These are phyloP conservation scores for Semicossyphus pulcher DNA, from an alignment of 2,113 vertebrate genomes.

Conservation along the genomic window DNA sequence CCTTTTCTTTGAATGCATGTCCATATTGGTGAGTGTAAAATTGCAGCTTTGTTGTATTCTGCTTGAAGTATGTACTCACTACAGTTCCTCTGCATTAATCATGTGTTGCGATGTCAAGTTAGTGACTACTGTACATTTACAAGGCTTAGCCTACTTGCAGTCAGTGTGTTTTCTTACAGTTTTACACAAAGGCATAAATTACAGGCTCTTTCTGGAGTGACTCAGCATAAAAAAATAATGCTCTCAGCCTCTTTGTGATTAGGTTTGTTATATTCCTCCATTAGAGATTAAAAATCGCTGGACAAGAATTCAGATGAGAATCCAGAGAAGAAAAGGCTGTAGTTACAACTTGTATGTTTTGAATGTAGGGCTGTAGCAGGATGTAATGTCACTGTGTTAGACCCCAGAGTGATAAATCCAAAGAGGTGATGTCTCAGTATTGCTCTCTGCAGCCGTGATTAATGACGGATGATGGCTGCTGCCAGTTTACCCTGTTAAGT, in stretches of 20 bases:
- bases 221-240: conserved; percentile 7
- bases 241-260: neutral
- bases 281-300: conserved; percentile 23
- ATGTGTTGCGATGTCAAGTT: too few relatives aligned
- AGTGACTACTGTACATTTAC: too few relatives aligned
- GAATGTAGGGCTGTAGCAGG: conserved; percentile 3
- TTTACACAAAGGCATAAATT: neutral
- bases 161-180: too few relatives aligned
- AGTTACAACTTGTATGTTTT: conserved; percentile 4
- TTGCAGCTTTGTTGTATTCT: too few relatives aligned
- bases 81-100: too few relatives aligned
- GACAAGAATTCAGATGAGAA: conserved; percentile 5
- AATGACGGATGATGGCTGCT: conserved; percentile 55
- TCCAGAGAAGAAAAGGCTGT: neutral
- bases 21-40: too few relatives aligned
- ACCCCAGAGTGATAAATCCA: conserved; percentile 50
- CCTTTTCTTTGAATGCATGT: too few relatives aligned
- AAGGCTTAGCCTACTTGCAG: too few relatives aligned
- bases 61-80: too few relatives aligned
- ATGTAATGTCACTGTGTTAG: conserved; percentile 43
- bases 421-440: conserved; percentile 55
- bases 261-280: conserved; percentile 24
- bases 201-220: neutral
- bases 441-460: conserved; percentile 57
- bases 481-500: conserved; percentile 44